A percentile compares a stretch with the other conserved stretches of the same genome.
Conservation (phyloP, 2,113 vertebrate species). For the Todiramphus saurophagus region DNA sequence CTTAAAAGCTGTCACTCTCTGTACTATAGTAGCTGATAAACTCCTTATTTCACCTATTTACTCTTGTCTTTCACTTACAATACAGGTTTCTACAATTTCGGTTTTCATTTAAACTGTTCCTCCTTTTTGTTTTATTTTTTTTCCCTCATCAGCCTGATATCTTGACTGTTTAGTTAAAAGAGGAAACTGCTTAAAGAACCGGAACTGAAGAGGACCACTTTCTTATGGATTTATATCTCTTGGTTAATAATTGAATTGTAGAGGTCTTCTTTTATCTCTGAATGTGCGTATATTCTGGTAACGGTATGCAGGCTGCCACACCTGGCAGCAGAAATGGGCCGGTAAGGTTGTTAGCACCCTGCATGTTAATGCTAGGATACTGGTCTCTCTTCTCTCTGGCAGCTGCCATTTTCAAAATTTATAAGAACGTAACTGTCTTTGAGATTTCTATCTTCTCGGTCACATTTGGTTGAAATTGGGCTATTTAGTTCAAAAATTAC, state of each 20-base stretch:
- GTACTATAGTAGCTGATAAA: neutral
- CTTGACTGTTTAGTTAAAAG: neutral
- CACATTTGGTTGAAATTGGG: neutral
- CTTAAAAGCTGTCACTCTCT: neutral
- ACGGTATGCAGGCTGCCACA: constrained; percentile 14
- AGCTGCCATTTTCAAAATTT: neutral
- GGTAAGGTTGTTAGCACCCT: constrained; percentile 40
- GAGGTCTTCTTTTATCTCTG: constrained; percentile 40
- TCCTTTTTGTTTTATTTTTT: neutral
- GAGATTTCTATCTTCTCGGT: constrained; percentile 7
- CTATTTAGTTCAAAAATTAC: constrained; percentile 16
- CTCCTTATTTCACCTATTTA: neutral
- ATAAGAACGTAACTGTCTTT: neutral
- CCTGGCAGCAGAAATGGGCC: constrained; percentile 30
- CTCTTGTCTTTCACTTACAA: neutral
- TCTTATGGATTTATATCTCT: neutral
- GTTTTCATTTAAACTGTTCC: neutral
- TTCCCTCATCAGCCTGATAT: neutral
- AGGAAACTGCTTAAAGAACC: neutral
- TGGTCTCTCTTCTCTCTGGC: neutral
- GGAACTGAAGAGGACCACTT: neutral
- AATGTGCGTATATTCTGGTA: constrained; percentile 16
- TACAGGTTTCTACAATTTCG: neutral
- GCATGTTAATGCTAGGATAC: constrained; percentile 23
- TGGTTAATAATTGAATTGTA: constrained; percentile 47